Evolutionary conservation across 2,888 invertebrate genomes (phyloP).

Genomic region (Leucoma salicis): DNA sequence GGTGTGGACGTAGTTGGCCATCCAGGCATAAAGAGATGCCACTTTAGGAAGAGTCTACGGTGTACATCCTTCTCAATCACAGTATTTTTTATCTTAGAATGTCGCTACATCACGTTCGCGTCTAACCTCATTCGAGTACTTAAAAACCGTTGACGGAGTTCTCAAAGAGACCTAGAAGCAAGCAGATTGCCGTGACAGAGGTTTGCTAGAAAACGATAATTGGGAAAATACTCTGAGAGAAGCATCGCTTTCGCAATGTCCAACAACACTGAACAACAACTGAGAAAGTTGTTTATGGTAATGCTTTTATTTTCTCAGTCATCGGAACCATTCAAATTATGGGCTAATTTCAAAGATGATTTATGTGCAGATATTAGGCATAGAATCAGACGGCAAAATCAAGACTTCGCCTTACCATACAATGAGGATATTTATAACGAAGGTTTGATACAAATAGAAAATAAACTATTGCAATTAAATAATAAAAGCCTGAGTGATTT

Average conservation of each 20-base stretch:
- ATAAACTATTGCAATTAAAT: conserved; percentile 5
- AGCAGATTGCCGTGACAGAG: conserved; percentile 12
- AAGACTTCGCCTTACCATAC: neutral
- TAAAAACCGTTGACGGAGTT: conserved; percentile 9
- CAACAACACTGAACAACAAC: no score
- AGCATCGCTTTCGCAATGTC: conserved; percentile 6
- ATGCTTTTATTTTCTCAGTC: conserved; percentile 26
- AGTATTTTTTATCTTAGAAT: conserved; percentile 12
- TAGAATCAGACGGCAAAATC: neutral
- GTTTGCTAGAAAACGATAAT: conserved; percentile 28
- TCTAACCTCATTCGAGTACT: conserved; percentile 1
- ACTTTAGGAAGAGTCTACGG: conserved; percentile 10
- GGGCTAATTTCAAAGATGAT: neutral
- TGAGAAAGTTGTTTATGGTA: conserved; percentile 22
- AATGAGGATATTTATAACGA: conserved; percentile 7
- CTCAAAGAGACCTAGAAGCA: no score
- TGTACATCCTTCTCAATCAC: conserved; percentile 8
- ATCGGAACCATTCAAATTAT: conserved; percentile 18
- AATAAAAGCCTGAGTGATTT: conserved; percentile 10
- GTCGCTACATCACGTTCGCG: conserved; percentile 6
- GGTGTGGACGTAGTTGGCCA: no score
- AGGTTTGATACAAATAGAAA: conserved; percentile 11
- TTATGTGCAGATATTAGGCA: neutral
- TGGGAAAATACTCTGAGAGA: conserved; percentile 19
- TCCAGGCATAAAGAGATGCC: no score